phyloP scores from a whole-genome alignment of 2,797 vertebrate species.

The Tolypeutes matacus region DNA sequence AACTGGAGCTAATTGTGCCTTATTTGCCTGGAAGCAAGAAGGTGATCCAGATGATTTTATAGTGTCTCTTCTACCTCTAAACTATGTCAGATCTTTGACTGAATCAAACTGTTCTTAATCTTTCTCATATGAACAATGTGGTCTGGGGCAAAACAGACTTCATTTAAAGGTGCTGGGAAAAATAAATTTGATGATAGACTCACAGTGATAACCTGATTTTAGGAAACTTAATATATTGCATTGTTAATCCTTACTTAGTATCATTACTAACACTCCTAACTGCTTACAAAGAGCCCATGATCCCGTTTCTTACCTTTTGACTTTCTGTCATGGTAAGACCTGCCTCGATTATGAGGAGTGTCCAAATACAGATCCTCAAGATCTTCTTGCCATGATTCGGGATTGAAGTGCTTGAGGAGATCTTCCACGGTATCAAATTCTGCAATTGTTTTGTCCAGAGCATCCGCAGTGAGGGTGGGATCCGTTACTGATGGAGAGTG shows the following conservation, averaged over 20 bases:
- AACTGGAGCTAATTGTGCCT: neutral
- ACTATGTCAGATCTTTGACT: neutral
- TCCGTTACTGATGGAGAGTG: conserved; percentile 90
- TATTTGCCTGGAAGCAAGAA: neutral
- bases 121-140: neutral
- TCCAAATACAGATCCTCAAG: conserved; percentile 94
- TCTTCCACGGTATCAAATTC: conserved; percentile 96
- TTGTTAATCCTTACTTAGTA: neutral
- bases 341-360: conserved; percentile 92
- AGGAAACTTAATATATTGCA: neutral
- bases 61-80: neutral
- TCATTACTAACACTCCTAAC: neutral
- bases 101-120: neutral
- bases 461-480: conserved; percentile 91
- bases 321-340: conserved; percentile 93
- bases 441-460: conserved; percentile 93
- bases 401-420: conserved; percentile 94
- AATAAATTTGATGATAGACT: neutral
- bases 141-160: neutral
- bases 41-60: neutral
- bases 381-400: conserved; percentile 96
- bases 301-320: conserved; percentile 92
- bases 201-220: neutral
- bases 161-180: neutral
- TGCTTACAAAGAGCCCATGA: neutral